A percentile compares a stretch with the other conserved stretches of the same genome.
These are phyloP conservation scores for Salminus brasiliensis DNA, from an alignment of 2,113 vertebrate species.

Conservation along the genomic window DNA sequence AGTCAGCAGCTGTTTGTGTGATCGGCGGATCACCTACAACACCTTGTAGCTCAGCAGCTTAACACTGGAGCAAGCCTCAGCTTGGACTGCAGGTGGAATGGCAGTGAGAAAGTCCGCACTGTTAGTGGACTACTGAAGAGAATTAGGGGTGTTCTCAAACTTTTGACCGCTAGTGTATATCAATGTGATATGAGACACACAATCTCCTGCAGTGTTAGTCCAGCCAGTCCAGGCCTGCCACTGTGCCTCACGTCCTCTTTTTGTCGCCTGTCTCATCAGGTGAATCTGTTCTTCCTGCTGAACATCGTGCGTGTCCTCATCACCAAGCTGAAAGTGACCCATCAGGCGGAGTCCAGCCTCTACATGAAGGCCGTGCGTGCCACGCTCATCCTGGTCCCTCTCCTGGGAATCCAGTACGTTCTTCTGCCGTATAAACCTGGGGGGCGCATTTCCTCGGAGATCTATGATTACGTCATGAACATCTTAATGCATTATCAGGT, in stretches of 20 bases:
- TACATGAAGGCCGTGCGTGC: slow-evolving; percentile 99
- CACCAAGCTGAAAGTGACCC: slow-evolving; percentile 96
- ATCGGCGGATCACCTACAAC: too few species aligned
- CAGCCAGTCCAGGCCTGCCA: not conserved
- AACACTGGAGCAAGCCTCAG: too few species aligned
- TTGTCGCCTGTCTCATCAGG: slow-evolving; percentile 72
- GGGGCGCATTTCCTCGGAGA: slow-evolving; percentile 85
- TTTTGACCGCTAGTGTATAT: too few species aligned
- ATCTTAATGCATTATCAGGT: slow-evolving; percentile 96
- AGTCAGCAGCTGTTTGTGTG: too few species aligned
- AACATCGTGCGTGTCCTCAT: slow-evolving; percentile 98
- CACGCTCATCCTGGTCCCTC: slow-evolving; percentile 92
- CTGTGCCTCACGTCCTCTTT: not conserved
- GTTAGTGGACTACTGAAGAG: too few species aligned
- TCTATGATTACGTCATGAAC: slow-evolving; percentile 95
- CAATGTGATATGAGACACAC: too few species aligned
- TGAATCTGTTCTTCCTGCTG: slow-evolving; percentile 95
- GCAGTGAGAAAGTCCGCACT: too few species aligned
- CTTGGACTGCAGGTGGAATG: too few species aligned
- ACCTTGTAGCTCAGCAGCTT: too few species aligned
- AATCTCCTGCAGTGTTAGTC: not conserved
- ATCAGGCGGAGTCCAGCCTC: slow-evolving; percentile 93
- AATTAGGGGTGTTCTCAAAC: too few species aligned
- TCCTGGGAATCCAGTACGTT: slow-evolving; percentile 94
- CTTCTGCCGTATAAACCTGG: slow-evolving; percentile 90